Evolutionary conservation across 2,113 vertebrate genomes (phyloP), one percentile per base, ranked within the genome.

Genomic region (Otocyon megalotis): DNA sequence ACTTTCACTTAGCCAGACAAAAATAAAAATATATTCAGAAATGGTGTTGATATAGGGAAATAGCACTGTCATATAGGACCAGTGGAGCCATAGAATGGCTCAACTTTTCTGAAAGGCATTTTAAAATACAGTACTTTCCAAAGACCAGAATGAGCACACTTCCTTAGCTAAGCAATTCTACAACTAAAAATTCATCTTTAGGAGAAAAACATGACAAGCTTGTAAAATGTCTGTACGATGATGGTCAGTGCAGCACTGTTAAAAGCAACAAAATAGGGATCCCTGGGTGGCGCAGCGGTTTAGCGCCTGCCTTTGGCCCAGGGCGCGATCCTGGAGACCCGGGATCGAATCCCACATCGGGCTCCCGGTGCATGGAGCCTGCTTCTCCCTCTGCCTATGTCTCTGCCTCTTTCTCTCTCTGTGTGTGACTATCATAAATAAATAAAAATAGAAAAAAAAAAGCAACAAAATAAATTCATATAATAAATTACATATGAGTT

Each of bases 251-350:
- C 35, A 82, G 53, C 67, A 65, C 50, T 89, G 10, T 77, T 69
- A 89, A 84, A 96, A 89, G 28, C 35, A 89, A 89, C 60, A 84
- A 83, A 83, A 54, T 72, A 63, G n/a, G n/a, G n/a, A n/a, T n/a
- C n/a, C n/a, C n/a, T n/a, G n/a, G n/a, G n/a, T n/a, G n/a, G n/a
- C n/a, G n/a, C n/a, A n/a, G n/a, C n/a, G n/a, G n/a, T n/a, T n/a
- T n/a, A n/a, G n/a, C n/a, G n/a, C n/a, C n/a, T n/a, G n/a, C n/a
- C n/a, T n/a, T n/a, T n/a, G n/a, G n/a, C n/a, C n/a, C n/a, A n/a
- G n/a, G n/a, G n/a, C n/a, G n/a, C n/a, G n/a, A n/a, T n/a, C n/a
- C n/a, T n/a, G n/a, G n/a, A n/a, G n/a, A n/a, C n/a, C n/a, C n/a
- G n/a, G n/a, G n/a, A n/a, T n/a, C n/a, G n/a, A n/a, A n/a, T n/a